Evolutionary conservation across 2,113 vertebrate species (phyloP).

Genomic region (Ictalurus punctatus): DNA sequence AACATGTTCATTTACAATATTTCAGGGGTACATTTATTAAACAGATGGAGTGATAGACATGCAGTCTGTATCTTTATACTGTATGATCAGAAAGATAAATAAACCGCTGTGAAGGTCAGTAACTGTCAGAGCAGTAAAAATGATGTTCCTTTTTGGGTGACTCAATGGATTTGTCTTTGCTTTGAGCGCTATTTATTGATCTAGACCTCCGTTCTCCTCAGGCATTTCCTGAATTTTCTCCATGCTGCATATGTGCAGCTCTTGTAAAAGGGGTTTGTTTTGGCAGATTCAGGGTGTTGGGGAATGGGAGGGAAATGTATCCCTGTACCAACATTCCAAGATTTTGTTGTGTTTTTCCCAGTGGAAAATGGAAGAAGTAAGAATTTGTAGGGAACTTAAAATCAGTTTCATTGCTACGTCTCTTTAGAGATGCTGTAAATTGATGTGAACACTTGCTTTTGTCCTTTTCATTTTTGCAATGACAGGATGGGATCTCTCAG

Average conservation of each 20-base stretch:
- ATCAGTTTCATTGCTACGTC: conserved; percentile 58
- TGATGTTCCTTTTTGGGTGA: conserved; percentile 49
- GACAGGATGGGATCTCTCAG: conserved; percentile 27
- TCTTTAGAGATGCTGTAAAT: conserved; percentile 60
- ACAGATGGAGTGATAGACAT: not conserved
- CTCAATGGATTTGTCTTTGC: conserved; percentile 65
- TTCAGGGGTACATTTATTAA: not conserved
- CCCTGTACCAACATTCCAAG: conserved; percentile 68
- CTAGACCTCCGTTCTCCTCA: conserved; percentile 65
- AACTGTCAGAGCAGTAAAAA: conserved; percentile 34
- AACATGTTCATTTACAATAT: not conserved
- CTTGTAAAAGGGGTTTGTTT: conserved; percentile 73
- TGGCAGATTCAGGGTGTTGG: conserved; percentile 65
- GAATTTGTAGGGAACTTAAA: conserved; percentile 59
- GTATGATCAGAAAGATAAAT: not conserved
- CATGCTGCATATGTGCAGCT: conserved; percentile 67
- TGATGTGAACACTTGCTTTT: conserved; percentile 58
- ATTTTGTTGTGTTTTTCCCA: conserved; percentile 69
- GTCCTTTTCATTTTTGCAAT: conserved; percentile 56
- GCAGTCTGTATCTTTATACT: not conserved
- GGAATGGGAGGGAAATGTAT: conserved; percentile 48
- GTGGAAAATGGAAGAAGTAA: conserved; percentile 56
- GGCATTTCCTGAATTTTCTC: conserved; percentile 73
- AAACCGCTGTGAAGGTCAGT: conserved; percentile 36
- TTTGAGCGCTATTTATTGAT: conserved; percentile 69